These are phyloP conservation scores for Caenorhabditis angaria DNA, from an alignment of 2,888 invertebrate genomes.

Conservation along the genomic window DNA sequence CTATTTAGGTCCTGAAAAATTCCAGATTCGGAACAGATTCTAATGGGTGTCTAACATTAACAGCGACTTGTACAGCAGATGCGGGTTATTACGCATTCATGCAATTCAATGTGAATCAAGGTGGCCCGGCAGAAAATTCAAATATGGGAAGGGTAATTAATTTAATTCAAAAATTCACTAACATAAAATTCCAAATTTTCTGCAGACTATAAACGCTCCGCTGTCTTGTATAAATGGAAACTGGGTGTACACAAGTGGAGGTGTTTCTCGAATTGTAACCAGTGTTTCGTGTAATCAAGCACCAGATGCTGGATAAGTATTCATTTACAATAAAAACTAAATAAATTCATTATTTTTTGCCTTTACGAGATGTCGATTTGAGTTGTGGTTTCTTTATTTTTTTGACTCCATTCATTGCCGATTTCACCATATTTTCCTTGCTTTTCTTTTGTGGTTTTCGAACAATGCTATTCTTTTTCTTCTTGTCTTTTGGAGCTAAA, in stretches of 20 bases:
- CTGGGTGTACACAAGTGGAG: constrained; percentile 38
- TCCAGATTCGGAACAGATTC: constrained; percentile 23
- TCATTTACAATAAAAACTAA: background rate
- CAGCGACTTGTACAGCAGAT: constrained; percentile 31
- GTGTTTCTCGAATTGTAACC: constrained; percentile 27
- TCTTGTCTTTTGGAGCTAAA: too few relatives aligned
- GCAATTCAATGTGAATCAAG: constrained; percentile 41
- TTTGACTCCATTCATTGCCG: background rate
- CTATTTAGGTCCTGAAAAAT: background rate
- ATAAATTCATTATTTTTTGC: background rate
- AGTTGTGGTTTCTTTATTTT: background rate
- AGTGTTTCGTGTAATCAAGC: constrained; percentile 38
- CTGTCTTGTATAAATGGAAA: constrained; percentile 34
- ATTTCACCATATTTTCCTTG: background rate
- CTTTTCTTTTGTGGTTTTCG: background rate
- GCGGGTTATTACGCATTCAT: constrained; percentile 23
- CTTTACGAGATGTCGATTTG: background rate
- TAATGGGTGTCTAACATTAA: constrained; percentile 25
- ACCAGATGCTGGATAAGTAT: constrained; percentile 22
- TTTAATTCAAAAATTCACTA: too few relatives aligned
- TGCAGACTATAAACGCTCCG: constrained; percentile 17
- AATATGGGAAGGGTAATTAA: background rate
- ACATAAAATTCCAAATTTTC: too few relatives aligned
- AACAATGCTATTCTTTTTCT: background rate
- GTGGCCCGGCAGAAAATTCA: constrained; percentile 29